These are phyloP conservation scores for Ooceraea biroi DNA, from an alignment of 1,140 invertebrate genomes.

Conservation along the genomic window DNA sequence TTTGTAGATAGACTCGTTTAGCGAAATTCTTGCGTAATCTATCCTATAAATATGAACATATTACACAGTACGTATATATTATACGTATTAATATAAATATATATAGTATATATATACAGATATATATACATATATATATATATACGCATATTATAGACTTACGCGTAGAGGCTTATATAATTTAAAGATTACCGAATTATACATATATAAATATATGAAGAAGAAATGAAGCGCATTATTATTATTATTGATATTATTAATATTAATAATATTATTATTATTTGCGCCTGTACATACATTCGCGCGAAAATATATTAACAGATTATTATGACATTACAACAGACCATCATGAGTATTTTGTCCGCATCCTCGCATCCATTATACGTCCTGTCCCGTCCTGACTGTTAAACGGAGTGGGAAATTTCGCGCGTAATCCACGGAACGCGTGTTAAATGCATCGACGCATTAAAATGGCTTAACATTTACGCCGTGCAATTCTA, in stretches of 20 bases:
- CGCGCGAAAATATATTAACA: constrained; percentile 86
- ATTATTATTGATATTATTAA: constrained; percentile 67
- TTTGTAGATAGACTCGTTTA: constrained; percentile 83
- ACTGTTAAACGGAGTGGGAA: constrained; percentile 62
- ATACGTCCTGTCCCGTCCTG: constrained; percentile 52
- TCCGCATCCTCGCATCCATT: constrained; percentile 60
- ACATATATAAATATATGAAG: constrained; percentile 82
- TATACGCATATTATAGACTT: constrained; percentile 46
- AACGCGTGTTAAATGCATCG: constrained; percentile 56
- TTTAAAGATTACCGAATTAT: constrained; percentile 79
- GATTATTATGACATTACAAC: constrained; percentile 84
- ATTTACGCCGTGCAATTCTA: constrained; percentile 46
- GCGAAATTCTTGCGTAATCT: constrained; percentile 82
- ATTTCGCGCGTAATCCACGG: constrained; percentile 55
- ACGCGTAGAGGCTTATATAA: constrained; percentile 62
- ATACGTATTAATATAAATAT: no score
- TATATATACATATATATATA: constrained; percentile 78
- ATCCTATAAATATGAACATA: constrained; percentile 84
- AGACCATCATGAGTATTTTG: constrained; percentile 64
- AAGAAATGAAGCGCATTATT: constrained; percentile 76
- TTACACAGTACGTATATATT: constrained; percentile 69
- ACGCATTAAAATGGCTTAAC: constrained; percentile 58
- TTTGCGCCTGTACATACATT: constrained; percentile 86
- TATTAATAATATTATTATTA: constrained; percentile 80
- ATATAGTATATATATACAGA: constrained; percentile 42